A percentile compares a stretch with the other conserved stretches of the same genome.
phyloP scores from a whole-genome alignment of 1,140 invertebrate genomes.

The Augochlora pura region DNA sequence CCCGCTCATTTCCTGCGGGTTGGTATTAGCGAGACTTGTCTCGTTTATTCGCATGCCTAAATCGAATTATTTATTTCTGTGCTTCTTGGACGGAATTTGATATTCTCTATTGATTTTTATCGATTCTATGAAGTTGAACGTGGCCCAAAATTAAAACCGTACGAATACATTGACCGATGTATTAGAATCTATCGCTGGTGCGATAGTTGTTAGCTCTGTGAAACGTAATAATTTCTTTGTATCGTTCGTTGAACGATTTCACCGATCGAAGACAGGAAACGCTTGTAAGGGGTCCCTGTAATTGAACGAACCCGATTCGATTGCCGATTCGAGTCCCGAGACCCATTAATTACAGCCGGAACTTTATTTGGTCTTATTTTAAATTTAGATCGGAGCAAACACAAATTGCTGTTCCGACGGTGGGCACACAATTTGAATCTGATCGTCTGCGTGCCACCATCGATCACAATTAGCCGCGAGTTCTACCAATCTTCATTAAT shows the following conservation, averaged over 20 bases:
- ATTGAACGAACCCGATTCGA: neutral
- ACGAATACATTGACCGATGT: too few species aligned
- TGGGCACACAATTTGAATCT: conserved; percentile 1
- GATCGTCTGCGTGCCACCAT: conserved; percentile 11
- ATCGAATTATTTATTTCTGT: conserved; percentile 9
- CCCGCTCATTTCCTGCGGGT: conserved; percentile 51
- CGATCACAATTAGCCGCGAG: conserved; percentile 31
- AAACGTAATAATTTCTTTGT: too few species aligned
- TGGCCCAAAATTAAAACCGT: too few species aligned
- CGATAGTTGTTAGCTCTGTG: too few species aligned
- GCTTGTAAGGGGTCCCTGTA: too few species aligned
- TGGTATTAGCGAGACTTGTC: conserved; percentile 50
- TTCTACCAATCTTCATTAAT: conserved; percentile 33
- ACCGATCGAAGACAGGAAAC: too few species aligned
- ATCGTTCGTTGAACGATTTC: too few species aligned
- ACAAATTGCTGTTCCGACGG: conserved; percentile 7
- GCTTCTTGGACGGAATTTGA: neutral
- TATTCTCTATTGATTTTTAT: neutral
- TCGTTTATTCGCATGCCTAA: conserved; percentile 23
- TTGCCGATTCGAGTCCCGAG: neutral
- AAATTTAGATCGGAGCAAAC: neutral
- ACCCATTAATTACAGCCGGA: neutral
- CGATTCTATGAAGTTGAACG: too few species aligned
- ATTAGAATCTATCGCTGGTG: too few species aligned
- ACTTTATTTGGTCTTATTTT: neutral